These are phyloP conservation scores for Manis pentadactyla DNA, from an alignment of 2,797 vertebrate genomes.

Conservation along the genomic window DNA sequence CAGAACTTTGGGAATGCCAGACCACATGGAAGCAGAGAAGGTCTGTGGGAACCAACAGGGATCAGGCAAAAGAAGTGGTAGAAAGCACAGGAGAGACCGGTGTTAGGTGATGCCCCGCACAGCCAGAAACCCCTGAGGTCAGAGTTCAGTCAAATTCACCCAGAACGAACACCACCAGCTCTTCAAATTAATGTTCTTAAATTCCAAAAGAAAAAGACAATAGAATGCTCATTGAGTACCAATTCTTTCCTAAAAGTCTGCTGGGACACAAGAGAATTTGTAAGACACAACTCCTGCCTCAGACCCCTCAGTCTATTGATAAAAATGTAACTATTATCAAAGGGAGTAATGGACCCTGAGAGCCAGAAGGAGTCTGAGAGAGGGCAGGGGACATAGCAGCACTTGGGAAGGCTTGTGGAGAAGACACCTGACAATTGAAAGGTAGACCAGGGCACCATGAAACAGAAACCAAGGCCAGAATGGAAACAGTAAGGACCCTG, in stretches of 20 bases:
- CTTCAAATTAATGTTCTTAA: constrained; percentile 8
- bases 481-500: neutral
- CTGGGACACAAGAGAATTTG: neutral
- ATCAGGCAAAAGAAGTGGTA: neutral
- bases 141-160: neutral
- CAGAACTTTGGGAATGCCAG: neutral
- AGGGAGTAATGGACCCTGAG: neutral
- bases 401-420: neutral
- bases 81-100: neutral
- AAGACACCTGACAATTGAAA: neutral
- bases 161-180: neutral
- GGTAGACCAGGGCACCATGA: no score
- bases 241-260: neutral
- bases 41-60: neutral
- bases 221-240: neutral
- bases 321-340: neutral
- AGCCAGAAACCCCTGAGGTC: neutral
- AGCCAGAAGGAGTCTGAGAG: neutral
- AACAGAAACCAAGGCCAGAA: neutral
- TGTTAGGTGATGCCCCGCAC: neutral
- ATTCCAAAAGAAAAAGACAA: neutral
- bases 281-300: neutral
- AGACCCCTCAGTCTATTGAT: neutral
- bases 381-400: neutral
- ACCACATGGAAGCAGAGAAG: neutral